These are phyloP conservation scores for Scaptodrosophila lebanonensis DNA, from an alignment of 1,140 invertebrate species.

Conservation along the genomic window DNA sequence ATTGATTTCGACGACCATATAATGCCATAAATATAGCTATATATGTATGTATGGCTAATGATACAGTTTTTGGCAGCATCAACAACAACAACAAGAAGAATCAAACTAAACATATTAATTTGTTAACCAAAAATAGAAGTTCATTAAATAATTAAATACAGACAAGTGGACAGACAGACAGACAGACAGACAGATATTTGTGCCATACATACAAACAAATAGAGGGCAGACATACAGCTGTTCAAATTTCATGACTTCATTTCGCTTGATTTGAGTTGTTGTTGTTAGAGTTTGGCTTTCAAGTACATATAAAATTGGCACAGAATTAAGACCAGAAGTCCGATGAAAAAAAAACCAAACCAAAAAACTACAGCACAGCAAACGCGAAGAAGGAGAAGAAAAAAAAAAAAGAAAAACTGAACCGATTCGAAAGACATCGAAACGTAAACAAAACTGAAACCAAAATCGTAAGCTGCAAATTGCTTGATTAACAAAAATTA, in stretches of 20 bases:
- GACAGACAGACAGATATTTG: slow-evolving; percentile 6
- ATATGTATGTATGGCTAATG: too few relatives aligned
- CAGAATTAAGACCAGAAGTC: background rate
- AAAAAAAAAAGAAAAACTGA: background rate
- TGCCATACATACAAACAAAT: slow-evolving; percentile 7
- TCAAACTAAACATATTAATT: slow-evolving; percentile 45
- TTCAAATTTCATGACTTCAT: slow-evolving; percentile 23
- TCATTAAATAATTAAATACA: slow-evolving; percentile 56
- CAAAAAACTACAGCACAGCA: slow-evolving; percentile 2
- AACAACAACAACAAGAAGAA: slow-evolving; percentile 25
- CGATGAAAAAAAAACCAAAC: slow-evolving; percentile 4
- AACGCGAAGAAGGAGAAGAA: background rate
- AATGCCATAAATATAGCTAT: too few relatives aligned
- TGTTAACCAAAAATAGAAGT: slow-evolving; percentile 63
- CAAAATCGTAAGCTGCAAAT: slow-evolving; percentile 18
- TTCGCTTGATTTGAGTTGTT: background rate
- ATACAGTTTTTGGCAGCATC: slow-evolving; percentile 29
- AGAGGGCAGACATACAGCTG: slow-evolving; percentile 28
- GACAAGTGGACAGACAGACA: slow-evolving; percentile 8
- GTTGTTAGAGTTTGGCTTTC: slow-evolving; percentile 13
- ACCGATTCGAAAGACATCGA: slow-evolving; percentile 4
- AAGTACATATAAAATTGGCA: slow-evolving; percentile 18
- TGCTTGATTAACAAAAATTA: slow-evolving; percentile 36
- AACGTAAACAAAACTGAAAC: slow-evolving; percentile 24
- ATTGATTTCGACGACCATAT: too few relatives aligned